Evolutionary conservation across 2,113 vertebrate species (phyloP), one percentile per base, ranked within the genome.

Genomic region (Microtus ochrogaster): DNA sequence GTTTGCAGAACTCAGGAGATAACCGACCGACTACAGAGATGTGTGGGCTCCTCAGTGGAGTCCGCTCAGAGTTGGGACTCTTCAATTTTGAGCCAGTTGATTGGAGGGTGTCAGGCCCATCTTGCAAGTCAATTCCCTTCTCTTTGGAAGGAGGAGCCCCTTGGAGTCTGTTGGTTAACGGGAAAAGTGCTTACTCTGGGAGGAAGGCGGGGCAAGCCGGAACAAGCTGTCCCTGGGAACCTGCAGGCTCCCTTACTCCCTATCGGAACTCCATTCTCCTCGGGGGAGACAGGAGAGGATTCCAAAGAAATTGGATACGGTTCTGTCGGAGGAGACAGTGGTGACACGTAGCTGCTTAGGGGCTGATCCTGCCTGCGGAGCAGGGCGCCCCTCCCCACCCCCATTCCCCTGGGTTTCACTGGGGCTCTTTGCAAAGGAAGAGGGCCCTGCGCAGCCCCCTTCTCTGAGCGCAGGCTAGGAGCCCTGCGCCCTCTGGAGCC

Each of bases 131-230:
- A 88, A 86, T 76, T 96, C 76, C 49, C 83, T 92, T 96, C 83
- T 36, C 78, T 30, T 55, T 39, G 68, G 79, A 95, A 93, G 93
- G 92, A 92, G 95, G 85, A 83, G 83, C 58, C 81, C 77, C 81
- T 81, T 16, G 36, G 90, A 95, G 91, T 96, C 91, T 12, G 86
- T 68, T 47, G 92, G 78, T 86, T 94, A 91, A 87, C 44, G 58
- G 93, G 84, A 90, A 94, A 96, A 96, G 97, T 95, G 94, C 90
- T 94, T 93, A 70, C 95, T 92, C 16, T 0, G 36, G 41, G 82
- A 97, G 85, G 90, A 70, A 85, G 94, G 72, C 77, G 90, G 89
- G 81, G 76, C 44, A 28, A 82, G 92, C 17, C 49, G 12, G 79
- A 14, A 93, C 39, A 3, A 39, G 52, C 9, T 21, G 12, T 26